Conservation (phyloP, 2,797 vertebrate species). For the Typhlichthys subterraneus region DNA sequence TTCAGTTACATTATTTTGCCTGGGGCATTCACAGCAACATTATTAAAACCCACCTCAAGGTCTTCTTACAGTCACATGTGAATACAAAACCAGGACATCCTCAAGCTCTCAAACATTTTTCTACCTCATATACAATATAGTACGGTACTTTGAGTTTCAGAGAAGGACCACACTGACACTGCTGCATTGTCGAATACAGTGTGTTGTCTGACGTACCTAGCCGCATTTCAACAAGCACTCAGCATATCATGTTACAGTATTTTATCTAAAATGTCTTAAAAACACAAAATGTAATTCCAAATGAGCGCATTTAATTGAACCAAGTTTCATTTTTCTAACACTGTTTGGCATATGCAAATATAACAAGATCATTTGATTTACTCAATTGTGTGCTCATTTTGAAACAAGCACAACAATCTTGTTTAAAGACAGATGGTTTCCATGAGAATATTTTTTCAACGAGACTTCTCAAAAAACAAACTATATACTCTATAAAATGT, state of each 20-base stretch:
- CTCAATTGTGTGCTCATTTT: constrained; percentile 39
- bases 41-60: not conserved
- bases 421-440: constrained; percentile 63
- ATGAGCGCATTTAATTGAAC: too few relatives aligned
- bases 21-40: not conserved
- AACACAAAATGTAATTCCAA: too few relatives aligned
- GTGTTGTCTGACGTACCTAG: not conserved
- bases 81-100: not conserved
- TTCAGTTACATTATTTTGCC: not conserved
- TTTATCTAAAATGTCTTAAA: too few relatives aligned
- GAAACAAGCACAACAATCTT: constrained; percentile 44
- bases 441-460: constrained; percentile 69
- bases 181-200: not conserved
- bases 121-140: not conserved
- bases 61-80: not conserved
- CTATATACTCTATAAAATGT: constrained; percentile 61
- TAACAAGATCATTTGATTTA: constrained; percentile 29
- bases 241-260: too few relatives aligned
- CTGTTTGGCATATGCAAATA: constrained; percentile 11
- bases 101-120: not conserved
- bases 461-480: constrained; percentile 58
- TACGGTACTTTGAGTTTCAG: not conserved
- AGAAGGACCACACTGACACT: too few relatives aligned
- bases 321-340: too few relatives aligned
- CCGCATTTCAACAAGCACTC: not conserved